Evolutionary conservation across 2,888 invertebrate species (phyloP).

Genomic region (Auanema freiburgensis): DNA sequence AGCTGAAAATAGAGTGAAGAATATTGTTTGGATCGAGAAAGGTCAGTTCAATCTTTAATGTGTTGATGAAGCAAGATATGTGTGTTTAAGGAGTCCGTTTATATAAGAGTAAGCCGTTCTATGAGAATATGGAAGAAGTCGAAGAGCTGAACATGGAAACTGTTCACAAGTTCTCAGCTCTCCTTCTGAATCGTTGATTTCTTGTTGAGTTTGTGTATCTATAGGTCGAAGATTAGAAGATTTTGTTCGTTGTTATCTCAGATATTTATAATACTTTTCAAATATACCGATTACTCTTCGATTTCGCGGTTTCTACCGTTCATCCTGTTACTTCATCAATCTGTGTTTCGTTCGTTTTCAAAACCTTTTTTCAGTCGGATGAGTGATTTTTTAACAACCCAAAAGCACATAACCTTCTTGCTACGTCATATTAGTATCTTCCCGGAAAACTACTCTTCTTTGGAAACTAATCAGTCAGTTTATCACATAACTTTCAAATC

Average conservation of each 20-base stretch:
- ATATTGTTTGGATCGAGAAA: constrained; percentile 60
- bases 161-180: constrained; percentile 51
- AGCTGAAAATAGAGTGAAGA: constrained; percentile 46
- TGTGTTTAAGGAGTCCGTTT: constrained; percentile 45
- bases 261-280: too few species aligned
- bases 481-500: background rate
- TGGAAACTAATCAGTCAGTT: constrained; percentile 47
- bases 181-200: constrained; percentile 15
- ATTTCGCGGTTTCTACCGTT: too few species aligned
- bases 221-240: too few species aligned
- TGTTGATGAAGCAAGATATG: background rate
- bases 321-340: too few species aligned
- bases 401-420: constrained; percentile 41
- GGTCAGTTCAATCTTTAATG: constrained; percentile 27
- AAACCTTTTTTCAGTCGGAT: too few species aligned
- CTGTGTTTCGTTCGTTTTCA: too few species aligned
- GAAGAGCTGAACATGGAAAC: constrained; percentile 57
- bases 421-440: constrained; percentile 46
- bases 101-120: constrained; percentile 56
- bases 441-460: constrained; percentile 42
- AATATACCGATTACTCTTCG: too few species aligned
- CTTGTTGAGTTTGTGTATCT: too few species aligned
- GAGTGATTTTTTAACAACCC: too few species aligned
- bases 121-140: constrained; percentile 51
- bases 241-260: too few species aligned